phyloP scores from a whole-genome alignment of 1,140 invertebrate genomes.

The Lepidurus apus region DNA sequence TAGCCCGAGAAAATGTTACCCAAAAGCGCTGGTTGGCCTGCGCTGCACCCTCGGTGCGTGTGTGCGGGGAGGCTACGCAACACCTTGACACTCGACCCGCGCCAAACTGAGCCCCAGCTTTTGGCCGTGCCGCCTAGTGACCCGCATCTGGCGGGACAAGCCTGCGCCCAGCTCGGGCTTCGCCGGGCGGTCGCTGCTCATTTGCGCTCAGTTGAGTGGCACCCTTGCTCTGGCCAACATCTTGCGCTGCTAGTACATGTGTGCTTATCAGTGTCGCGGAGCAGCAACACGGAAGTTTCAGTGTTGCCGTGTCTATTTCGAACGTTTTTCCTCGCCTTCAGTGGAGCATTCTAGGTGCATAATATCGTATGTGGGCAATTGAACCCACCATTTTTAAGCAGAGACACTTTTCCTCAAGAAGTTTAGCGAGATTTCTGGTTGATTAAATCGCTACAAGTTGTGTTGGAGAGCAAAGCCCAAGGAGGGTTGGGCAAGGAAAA shows the following conservation, averaged over 20 bases:
- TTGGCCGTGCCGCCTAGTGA: too few relatives aligned
- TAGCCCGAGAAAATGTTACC: not conserved
- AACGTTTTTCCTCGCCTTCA: too few relatives aligned
- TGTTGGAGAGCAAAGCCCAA: not conserved
- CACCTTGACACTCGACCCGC: constrained; percentile 17
- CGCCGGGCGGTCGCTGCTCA: not conserved
- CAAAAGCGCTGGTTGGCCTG: not conserved
- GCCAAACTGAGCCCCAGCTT: not conserved
- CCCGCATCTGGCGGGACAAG: not conserved
- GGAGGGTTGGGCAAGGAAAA: not conserved
- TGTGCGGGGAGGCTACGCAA: not conserved
- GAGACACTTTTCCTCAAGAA: not conserved
- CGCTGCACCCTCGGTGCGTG: not conserved
- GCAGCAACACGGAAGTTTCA: constrained; percentile 2
- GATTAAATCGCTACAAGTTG: not conserved
- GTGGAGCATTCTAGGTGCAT: too few relatives aligned
- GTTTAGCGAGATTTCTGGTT: not conserved
- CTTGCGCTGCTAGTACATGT: not conserved
- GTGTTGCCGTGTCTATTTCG: not conserved
- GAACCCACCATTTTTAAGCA: too few relatives aligned
- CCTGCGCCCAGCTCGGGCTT: not conserved
- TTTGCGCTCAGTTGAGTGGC: not conserved
- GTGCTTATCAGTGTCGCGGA: not conserved
- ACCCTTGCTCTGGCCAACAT: not conserved
- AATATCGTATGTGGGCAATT: too few relatives aligned